Base-by-base conservation (phyloP, 1,140 invertebrate species). In the Proctacanthus coquilletti region DNA sequence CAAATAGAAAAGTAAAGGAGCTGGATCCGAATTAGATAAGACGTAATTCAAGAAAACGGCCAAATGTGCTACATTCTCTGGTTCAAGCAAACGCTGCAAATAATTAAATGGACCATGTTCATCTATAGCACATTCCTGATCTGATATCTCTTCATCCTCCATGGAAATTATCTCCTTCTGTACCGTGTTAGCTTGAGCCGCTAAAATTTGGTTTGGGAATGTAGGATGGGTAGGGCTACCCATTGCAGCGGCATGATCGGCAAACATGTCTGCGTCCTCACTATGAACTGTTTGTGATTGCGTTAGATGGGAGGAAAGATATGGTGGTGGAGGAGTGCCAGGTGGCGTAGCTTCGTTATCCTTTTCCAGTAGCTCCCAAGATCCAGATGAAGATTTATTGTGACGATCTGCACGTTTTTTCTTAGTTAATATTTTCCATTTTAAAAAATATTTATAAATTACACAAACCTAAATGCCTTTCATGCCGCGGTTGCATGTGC, bases 121-220 rank as follows among this genome's bases (percentile, higher is more conserved):
- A 56, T 80, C 80, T 62, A 67, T 69, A 53, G 80, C 77, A 48
- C 74, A 67, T 65, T 85, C 81, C 50, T 81, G 74, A 60, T 86
- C 83, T 29, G 80, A 86, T 42, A 84, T 79, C 49, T 92, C 87
- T 53, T 93, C 88, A 56, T 93, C 88, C 59, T 95, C 89, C 83
- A 92, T 92, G 17, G 84, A 86, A 49, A 92, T 87, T 34, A 94
- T 92, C 21, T 78, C 73, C 48, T 76, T 69, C 48, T 84, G 80
- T 42, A 69, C 64, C 34, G 52, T 46, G 38, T 38, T 50, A 5
- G 20, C 20, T 31, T 35, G 36, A 20, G 25, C 36, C 38, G 33
- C 40, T 23, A 23, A 9, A 5, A 40, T 31, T 21, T 17, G 35
- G 9, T 27, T 36, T 15, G 40, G n/a, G n/a, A n/a, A n/a, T n/a